Conservation (phyloP, 2,888 invertebrate genomes). For the Tiphia femorata region DNA sequence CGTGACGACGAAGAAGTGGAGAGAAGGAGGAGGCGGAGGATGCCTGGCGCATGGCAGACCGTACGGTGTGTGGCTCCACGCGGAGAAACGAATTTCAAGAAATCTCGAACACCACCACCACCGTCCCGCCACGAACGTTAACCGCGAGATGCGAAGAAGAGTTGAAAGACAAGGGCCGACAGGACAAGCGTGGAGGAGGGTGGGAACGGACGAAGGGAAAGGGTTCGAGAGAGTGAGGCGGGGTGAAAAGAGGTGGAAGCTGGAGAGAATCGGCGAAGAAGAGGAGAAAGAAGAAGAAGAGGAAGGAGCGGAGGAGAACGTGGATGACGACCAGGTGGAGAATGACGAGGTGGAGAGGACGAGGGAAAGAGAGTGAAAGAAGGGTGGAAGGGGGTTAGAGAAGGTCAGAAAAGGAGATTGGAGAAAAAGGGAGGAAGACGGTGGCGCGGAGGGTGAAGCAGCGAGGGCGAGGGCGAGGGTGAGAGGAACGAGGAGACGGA, state of each 20-base stretch:
- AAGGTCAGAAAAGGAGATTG: no score
- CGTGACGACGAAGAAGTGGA: not conserved
- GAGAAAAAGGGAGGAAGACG: no score
- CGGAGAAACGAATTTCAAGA: conserved; percentile 52
- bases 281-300: no score
- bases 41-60: not conserved
- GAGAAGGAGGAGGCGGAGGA: not conserved
- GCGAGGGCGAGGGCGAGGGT: conserved; percentile 2
- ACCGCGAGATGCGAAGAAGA: conserved; percentile 22
- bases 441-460: not conserved
- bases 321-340: no score
- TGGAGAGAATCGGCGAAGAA: no score
- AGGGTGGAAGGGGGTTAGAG: no score
- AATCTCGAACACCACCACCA: conserved; percentile 32
- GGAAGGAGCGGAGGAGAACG: no score
- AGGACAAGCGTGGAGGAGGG: no score
- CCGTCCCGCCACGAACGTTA: conserved; percentile 13
- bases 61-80: conserved; percentile 29
- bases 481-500: conserved; percentile 9
- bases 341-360: conserved; percentile 30
- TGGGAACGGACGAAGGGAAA: no score
- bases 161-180: no score
- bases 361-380: conserved; percentile 2
- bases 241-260: no score
- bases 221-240: no score